A percentile compares a stretch with the other conserved stretches of the same genome.
These are phyloP conservation scores for Pangasius krempfi DNA, from an alignment of 2,797 vertebrate genomes.

Conservation along the genomic window DNA sequence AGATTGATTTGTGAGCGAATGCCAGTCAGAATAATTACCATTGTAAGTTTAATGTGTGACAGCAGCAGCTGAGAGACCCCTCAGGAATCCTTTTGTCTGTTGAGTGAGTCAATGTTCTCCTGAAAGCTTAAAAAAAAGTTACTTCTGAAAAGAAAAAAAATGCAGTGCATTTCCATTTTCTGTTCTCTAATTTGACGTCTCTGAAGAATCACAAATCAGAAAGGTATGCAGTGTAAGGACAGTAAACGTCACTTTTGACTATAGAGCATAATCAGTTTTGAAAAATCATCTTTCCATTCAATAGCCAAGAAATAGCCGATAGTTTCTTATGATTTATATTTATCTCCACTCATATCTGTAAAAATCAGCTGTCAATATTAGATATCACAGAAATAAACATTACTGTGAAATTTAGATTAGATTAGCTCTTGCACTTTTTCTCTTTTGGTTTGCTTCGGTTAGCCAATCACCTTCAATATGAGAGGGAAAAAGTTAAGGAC, in stretches of 20 bases:
- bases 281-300: background rate
- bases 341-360: background rate
- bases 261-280: background rate
- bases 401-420: background rate
- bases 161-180: background rate
- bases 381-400: background rate
- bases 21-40: slow-evolving; percentile 39
- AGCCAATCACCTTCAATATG: too few species aligned
- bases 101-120: slow-evolving; percentile 21
- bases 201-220: background rate
- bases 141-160: slow-evolving; percentile 1
- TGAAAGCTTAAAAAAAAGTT: slow-evolving; percentile 15
- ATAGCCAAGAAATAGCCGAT: background rate
- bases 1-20: slow-evolving; percentile 27
- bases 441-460: background rate
- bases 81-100: slow-evolving; percentile 37
- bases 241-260: too few species aligned
- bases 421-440: background rate
- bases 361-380: background rate
- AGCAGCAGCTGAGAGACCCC: slow-evolving; percentile 27
- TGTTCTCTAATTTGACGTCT: background rate
- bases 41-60: slow-evolving; percentile 30
- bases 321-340: background rate
- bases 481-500: background rate
- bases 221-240: background rate